These are phyloP conservation scores for Boloria euphrosyne DNA, from an alignment of 2,888 invertebrate species.

Conservation along the genomic window DNA sequence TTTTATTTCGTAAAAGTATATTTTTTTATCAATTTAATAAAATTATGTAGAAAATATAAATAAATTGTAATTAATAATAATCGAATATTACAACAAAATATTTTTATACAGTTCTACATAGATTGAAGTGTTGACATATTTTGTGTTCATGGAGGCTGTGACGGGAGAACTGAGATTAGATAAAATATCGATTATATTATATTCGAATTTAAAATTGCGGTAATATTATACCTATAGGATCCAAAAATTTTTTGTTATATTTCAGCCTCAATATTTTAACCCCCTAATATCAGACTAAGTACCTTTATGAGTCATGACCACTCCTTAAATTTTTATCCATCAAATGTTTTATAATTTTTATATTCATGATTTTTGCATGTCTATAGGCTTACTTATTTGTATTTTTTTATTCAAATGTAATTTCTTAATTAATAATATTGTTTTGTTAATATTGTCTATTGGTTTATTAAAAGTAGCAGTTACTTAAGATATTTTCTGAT, in stretches of 20 bases:
- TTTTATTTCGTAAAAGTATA: not conserved
- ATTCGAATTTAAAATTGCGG: not conserved
- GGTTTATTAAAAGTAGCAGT: too few relatives aligned
- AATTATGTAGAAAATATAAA: not conserved
- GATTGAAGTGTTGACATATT: conserved; percentile 6
- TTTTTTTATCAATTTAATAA: conserved; percentile 5
- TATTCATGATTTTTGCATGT: not conserved
- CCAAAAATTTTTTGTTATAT: not conserved
- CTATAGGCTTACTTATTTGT: not conserved
- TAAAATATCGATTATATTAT: conserved; percentile 16
- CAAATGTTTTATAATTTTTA: not conserved
- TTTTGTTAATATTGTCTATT: too few relatives aligned
- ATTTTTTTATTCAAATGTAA: not conserved
- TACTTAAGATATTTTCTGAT: conserved; percentile 17
- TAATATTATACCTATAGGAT: not conserved
- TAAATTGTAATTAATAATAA: not conserved
- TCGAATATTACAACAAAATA: conserved; percentile 6
- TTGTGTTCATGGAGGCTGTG: conserved; percentile 42
- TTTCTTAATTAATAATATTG: too few relatives aligned
- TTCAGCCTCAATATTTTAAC: too few relatives aligned
- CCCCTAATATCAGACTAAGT: conserved; percentile 8
- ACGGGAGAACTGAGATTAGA: conserved; percentile 37
- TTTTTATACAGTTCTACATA: conserved; percentile 15
- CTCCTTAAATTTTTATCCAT: not conserved
- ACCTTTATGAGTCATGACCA: conserved; percentile 17